phyloP scores from a whole-genome alignment of 1,140 invertebrate species.

The Drosophila grimshawi region DNA sequence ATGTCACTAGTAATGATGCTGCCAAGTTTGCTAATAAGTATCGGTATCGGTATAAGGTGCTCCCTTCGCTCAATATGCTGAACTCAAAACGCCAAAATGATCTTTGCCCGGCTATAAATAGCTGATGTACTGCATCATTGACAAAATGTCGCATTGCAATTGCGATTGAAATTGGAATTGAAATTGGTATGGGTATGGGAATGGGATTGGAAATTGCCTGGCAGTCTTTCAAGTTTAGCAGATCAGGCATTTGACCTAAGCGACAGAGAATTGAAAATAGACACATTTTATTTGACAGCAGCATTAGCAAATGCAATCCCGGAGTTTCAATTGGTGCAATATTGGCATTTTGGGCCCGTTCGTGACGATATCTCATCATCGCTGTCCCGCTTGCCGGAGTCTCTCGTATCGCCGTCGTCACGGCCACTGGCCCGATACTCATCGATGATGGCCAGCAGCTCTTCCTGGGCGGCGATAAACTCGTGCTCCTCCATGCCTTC shows the following conservation, averaged over 20 bases:
- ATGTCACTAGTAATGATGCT: too few relatives aligned
- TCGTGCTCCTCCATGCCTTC: slow-evolving; percentile 93
- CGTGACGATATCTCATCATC: slow-evolving; percentile 15
- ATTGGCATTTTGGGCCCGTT: slow-evolving; percentile 25
- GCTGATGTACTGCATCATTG: slow-evolving; percentile 27
- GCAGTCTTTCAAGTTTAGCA: slow-evolving; percentile 59
- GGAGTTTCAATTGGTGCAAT: slow-evolving; percentile 27
- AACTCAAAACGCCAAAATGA: slow-evolving; percentile 24
- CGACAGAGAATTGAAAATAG: slow-evolving; percentile 46
- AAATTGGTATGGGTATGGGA: background rate
- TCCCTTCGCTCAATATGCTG: slow-evolving; percentile 22
- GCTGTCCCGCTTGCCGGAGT: background rate
- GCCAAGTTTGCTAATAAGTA: too few relatives aligned
- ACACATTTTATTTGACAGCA: slow-evolving; percentile 2
- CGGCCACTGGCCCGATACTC: slow-evolving; percentile 64
- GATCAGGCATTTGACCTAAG: slow-evolving; percentile 66
- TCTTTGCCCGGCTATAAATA: slow-evolving; percentile 39
- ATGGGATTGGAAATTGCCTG: background rate
- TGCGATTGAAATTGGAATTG: background rate
- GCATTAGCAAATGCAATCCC: background rate
- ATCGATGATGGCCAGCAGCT: slow-evolving; percentile 75
- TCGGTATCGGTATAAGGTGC: too few relatives aligned
- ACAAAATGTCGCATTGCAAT: slow-evolving; percentile 26
- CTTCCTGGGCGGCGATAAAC: slow-evolving; percentile 89
- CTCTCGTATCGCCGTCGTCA: slow-evolving; percentile 11